Evolutionary conservation across 2,888 invertebrate genomes (phyloP), one percentile per base, ranked within the genome.

Genomic region (Chrysotoxum bicinctum): DNA sequence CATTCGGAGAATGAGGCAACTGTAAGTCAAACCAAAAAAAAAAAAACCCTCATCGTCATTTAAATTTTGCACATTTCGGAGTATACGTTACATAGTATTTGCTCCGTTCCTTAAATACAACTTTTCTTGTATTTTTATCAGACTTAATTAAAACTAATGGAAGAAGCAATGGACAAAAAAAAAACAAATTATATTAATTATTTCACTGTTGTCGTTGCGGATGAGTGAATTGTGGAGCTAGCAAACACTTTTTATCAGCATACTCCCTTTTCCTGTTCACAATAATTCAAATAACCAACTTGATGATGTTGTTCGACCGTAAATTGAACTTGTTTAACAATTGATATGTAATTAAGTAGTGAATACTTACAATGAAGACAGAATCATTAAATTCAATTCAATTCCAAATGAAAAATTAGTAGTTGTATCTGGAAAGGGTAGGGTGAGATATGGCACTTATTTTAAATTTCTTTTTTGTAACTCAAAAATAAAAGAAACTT

Each of bases 1-100:
- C 94, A 95, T 91, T 94, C 93, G 89, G 94, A 95, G 89, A 92
- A 93, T 77, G 94, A 94, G 88, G 95, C 94, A 91, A 93, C 58
- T 76, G 85, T 85, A 85, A 85, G 93, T 91, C 60, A 12, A 40
- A n/a, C n/a, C 5, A 21, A 1, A 48, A 16, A 52, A 52, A 52
- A 26, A 52, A 14, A 50, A 26, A 26, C 2, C 14, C 9, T n/a
- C n/a, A n/a, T n/a, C 26, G 0, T 37, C 14, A 21, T 58, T 58
- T 40, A 16, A 26, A 7, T 35, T 14, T 43, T 43, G 8, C 7
- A 10, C 14, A 26, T 26, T 50, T 14, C 14, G 48, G 7, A 52
- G 6, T 12, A 10, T 2, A 19, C 10, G 14, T 21, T 14, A 35
- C 35, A n/a, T 9, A 30, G 19, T 45, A 62, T 19, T 64, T 9